phyloP scores from a whole-genome alignment of 2,888 invertebrate genomes.

The Nowickia ferox region DNA sequence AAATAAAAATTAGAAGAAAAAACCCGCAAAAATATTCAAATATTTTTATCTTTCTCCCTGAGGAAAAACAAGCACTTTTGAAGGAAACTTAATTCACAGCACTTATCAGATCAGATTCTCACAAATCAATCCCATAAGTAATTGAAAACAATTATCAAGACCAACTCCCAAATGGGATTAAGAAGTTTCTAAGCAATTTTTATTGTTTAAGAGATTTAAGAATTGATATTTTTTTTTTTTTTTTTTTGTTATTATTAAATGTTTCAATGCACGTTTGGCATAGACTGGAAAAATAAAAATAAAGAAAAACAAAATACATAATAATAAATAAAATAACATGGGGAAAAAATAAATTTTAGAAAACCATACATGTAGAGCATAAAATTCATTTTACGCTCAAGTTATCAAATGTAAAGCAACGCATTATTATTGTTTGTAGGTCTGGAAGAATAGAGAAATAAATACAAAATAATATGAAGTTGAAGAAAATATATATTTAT shows the following conservation, averaged over 20 bases:
- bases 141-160: slow-evolving; percentile 8
- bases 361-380: slow-evolving; percentile 37
- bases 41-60: not conserved
- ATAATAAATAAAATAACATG: not conserved
- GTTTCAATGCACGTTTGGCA: not conserved
- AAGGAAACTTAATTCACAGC: not conserved
- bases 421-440: slow-evolving; percentile 18
- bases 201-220: slow-evolving; percentile 35
- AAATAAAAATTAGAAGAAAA: not conserved
- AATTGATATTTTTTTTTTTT: slow-evolving; percentile 9
- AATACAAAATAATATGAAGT: not conserved
- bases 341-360: not conserved
- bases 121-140: slow-evolving; percentile 19
- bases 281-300: not conserved
- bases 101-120: not conserved
- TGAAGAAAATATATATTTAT: too few relatives aligned
- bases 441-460: slow-evolving; percentile 11
- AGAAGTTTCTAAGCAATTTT: slow-evolving; percentile 20
- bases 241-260: slow-evolving; percentile 17
- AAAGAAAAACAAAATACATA: not conserved
- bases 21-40: not conserved
- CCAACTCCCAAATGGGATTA: slow-evolving; percentile 24
- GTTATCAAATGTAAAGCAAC: slow-evolving; percentile 13
- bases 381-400: slow-evolving; percentile 24
- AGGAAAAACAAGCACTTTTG: not conserved